Base-by-base conservation (phyloP, 2,797 vertebrate genomes). In the Brachymystax lenok region DNA sequence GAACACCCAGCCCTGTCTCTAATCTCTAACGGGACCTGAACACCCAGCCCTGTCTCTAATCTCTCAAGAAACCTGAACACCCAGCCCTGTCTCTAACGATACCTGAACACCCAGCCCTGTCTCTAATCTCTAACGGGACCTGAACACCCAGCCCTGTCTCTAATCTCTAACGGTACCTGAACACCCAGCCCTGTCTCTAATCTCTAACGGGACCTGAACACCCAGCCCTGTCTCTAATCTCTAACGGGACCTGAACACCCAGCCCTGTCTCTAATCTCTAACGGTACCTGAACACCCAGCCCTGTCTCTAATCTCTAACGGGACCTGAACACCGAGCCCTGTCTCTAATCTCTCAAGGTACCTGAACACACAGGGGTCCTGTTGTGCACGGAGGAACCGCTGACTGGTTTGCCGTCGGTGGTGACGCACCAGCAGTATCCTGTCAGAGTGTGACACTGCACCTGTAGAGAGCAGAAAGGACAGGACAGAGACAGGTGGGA, bases 391-490 rank as follows among this genome's bases (percentile, higher is more conserved):
- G 98, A 99, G 84, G 98, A 99, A 83, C 98, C 97, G 33, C 98
- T 99, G 91, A 99, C 96, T 75, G 98, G 98, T 80, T 99, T 99
- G 40, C 98, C 98, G 72, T 99, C 98, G 6, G 93, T 91, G 59
- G 96, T 99, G 84, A 98, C 97, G 81, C 98, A 99, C 98, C 98
- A 99, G 93, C 98, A 99, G 94, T 99, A 99, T 79, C 97, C 97
- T 0, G 98, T 99, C 90, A 97, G 96, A 64, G 97, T 98, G 79
- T 99, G 98, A 87, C 98, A 99, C 92, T 99, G 98, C 87, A 99
- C 98, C 98, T 99, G 95, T 82, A 77, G 63, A 46, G 33, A 35
- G 17, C 73, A 64, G 28, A 73, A 82, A 10, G 52, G 5, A 17
- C 66, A 14, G 59, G 5, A 17, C 66, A 69, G 73, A n/a, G 3